Evolutionary conservation across 1,140 invertebrate species (phyloP).

Genomic region (Steinernema khuongi): DNA sequence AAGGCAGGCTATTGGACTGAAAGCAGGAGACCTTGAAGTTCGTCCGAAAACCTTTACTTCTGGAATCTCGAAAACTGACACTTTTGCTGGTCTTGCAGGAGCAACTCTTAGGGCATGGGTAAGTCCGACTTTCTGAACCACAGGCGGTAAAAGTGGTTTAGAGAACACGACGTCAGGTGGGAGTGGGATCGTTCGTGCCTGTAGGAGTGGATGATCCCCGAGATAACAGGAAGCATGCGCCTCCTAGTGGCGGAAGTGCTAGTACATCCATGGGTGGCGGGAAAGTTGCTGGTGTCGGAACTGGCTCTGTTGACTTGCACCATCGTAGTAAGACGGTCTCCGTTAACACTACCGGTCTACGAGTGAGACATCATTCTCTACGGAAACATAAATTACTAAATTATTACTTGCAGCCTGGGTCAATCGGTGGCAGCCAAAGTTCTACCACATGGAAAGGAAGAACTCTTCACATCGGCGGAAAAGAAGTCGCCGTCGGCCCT

Average conservation of each 20-base stretch:
- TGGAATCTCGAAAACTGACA: constrained; percentile 19
- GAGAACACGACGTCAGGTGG: not conserved
- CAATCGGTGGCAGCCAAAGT: constrained; percentile 16
- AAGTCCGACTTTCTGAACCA: too few species aligned
- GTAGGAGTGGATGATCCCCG: not conserved
- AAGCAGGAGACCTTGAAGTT: constrained; percentile 18
- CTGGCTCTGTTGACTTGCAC: constrained; percentile 7
- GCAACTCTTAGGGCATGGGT: too few species aligned
- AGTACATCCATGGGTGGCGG: not conserved
- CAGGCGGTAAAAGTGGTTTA: too few species aligned
- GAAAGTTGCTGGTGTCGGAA: constrained; percentile 6
- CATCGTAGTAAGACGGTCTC: too few species aligned
- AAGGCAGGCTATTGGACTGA: constrained; percentile 16
- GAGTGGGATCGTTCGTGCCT: not conserved
- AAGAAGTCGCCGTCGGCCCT: constrained; percentile 18
- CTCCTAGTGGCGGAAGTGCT: not conserved
- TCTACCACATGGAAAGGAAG: constrained; percentile 25
- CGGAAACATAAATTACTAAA: too few species aligned
- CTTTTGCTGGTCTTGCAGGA: not conserved
- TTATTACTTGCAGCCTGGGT: constrained; percentile 15
- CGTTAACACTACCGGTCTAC: too few species aligned
- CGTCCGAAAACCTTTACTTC: constrained; percentile 27
- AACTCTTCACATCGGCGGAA: constrained; percentile 22
- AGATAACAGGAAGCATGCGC: not conserved
- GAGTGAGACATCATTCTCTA: too few species aligned